Conservation (phyloP, 2,888 invertebrate genomes). For the Muscina levida region DNA sequence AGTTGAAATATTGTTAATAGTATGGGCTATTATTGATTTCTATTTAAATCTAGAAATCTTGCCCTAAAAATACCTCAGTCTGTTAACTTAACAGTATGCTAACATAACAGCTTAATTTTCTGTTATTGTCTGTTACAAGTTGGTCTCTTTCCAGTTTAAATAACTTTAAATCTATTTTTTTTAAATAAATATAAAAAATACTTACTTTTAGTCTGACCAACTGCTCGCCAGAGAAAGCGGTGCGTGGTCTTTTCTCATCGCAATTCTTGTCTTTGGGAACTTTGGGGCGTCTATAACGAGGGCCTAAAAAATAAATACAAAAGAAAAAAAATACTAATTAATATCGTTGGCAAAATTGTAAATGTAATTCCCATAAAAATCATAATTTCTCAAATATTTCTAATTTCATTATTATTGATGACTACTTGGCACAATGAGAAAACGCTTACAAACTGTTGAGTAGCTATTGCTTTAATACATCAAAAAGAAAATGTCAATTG, state of each 20-base stretch:
- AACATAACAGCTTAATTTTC: too few relatives aligned
- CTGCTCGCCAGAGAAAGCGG: slow-evolving; percentile 97
- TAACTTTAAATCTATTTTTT: background rate
- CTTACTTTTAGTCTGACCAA: slow-evolving; percentile 90
- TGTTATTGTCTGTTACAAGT: background rate
- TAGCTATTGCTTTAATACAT: background rate
- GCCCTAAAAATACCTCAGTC: too few relatives aligned
- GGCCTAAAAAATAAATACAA: slow-evolving; percentile 72
- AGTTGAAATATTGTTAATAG: too few relatives aligned
- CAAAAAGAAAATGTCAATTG: slow-evolving; percentile 34
- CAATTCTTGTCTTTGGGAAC: slow-evolving; percentile 80
- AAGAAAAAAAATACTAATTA: slow-evolving; percentile 33
- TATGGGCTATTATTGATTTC: too few relatives aligned
- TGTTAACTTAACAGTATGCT: too few relatives aligned
- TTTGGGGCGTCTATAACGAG: slow-evolving; percentile 80
- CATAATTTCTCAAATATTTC: background rate
- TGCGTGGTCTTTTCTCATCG: slow-evolving; percentile 95
- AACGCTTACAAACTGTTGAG: slow-evolving; percentile 16
- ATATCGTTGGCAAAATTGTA: slow-evolving; percentile 13
- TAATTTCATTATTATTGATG: background rate
- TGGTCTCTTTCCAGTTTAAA: background rate
- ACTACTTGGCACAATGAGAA: background rate
- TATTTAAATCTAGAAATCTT: too few relatives aligned
- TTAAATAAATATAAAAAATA: too few relatives aligned
- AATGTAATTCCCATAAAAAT: slow-evolving; percentile 5